Percentiles rank a stretch among this genome's conserved stretches.
Evolutionary conservation across 2,113 vertebrate genomes (phyloP).

Genomic region (Amazona guildingii): DNA sequence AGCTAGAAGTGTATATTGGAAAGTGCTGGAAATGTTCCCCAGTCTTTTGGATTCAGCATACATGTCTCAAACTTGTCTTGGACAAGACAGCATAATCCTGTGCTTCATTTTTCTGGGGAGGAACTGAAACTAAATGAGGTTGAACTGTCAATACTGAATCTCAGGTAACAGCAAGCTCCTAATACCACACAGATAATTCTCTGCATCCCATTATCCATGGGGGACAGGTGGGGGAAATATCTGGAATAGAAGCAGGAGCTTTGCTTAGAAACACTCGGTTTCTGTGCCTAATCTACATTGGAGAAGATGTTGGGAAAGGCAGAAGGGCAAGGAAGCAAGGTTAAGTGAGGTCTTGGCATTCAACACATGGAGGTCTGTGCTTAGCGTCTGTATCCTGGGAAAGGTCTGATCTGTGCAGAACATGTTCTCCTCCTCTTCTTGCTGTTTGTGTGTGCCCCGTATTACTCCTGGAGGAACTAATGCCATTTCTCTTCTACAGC

Average conservation of each 20-base stretch:
- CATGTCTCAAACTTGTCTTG: neutral
- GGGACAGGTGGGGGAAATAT: neutral
- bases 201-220: neutral
- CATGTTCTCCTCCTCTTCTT: neutral
- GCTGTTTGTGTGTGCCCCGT: neutral
- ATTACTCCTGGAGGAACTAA: neutral
- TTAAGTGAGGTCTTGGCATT: neutral
- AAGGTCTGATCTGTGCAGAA: neutral
- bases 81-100: neutral
- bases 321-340: neutral
- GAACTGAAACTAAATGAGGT: neutral
- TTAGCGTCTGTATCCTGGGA: accelerated
- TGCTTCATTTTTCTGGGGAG: neutral
- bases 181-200: neutral
- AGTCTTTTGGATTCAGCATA: neutral
- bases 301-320: neutral
- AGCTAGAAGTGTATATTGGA: neutral
- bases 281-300: neutral
- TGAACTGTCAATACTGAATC: neutral
- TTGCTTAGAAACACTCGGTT: neutral
- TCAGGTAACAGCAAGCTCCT: neutral
- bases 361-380: neutral
- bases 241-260: neutral
- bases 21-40: constrained; percentile 4
- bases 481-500: constrained; percentile 35